Conservation (phyloP, 2,113 vertebrate genomes). For the Percopsis transmontana region DNA sequence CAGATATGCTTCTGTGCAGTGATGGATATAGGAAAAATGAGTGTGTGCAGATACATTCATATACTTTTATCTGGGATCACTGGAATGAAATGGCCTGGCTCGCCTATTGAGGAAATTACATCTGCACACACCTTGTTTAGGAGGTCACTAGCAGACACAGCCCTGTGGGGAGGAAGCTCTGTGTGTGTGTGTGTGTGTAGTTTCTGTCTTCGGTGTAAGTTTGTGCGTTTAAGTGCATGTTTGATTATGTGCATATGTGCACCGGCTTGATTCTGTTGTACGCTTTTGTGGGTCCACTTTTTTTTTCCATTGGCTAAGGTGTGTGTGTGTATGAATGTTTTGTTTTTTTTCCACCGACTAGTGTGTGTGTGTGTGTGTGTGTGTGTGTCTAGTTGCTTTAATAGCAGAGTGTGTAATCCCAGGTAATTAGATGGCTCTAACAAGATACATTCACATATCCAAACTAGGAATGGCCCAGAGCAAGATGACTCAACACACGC, state of each 20-base stretch:
- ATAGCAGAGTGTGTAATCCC: no score
- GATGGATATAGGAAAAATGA: conserved; percentile 43
- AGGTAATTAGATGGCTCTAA: conserved; percentile 77
- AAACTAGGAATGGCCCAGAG: conserved; percentile 73
- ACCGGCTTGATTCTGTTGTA: neutral
- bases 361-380: neutral
- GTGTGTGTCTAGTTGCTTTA: neutral
- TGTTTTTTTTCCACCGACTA: conserved; percentile 13
- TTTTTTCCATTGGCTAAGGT: neutral
- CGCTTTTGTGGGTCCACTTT: no score
- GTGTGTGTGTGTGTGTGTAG: neutral
- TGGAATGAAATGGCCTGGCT: conserved; percentile 31
- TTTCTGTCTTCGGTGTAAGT: neutral
- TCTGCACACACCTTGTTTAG: conserved; percentile 8
- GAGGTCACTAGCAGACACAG: conserved; percentile 1
- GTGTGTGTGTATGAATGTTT: neutral
- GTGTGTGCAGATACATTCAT: conserved; percentile 35
- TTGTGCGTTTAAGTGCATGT: no score
- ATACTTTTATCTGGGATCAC: conserved; percentile 52
- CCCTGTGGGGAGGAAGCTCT: neutral
- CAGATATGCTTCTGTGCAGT: conserved; percentile 56
- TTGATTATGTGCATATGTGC: no score
- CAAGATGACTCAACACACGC: conserved; percentile 52
- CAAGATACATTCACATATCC: no score
- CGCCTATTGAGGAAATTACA: conserved; percentile 30